A percentile compares a stretch with the other conserved stretches of the same genome.
phyloP scores from a whole-genome alignment of 2,113 vertebrate species.

The Pantherophis guttatus region DNA sequence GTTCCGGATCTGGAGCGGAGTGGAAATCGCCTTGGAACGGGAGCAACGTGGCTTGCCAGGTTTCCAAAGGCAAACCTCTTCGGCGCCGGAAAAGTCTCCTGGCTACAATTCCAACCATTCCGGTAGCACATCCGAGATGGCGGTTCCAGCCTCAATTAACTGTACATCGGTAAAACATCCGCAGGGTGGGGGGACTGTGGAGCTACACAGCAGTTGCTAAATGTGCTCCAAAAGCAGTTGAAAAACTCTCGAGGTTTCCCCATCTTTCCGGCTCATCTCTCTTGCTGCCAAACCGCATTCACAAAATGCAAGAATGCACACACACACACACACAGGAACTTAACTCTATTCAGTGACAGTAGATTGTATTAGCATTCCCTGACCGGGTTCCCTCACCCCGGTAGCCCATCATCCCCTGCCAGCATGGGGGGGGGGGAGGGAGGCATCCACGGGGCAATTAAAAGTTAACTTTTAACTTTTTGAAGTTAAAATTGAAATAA shows the following conservation, averaged over 20 bases:
- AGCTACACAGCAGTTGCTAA: neutral
- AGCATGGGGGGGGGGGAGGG: accelerated
- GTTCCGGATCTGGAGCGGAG: neutral
- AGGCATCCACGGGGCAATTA: neutral
- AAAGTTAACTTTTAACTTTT: neutral
- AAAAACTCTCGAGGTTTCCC: neutral
- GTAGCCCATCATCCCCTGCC: neutral
- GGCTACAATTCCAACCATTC: neutral
- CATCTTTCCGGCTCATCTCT: neutral
- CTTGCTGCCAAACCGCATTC: neutral
- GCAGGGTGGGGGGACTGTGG: neutral
- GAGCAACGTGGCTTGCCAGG: neutral
- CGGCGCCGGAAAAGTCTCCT: neutral
- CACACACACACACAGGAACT: neutral
- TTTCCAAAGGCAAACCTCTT: neutral
- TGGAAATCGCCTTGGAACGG: neutral
- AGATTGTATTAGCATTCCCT: neutral
- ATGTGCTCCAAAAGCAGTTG: neutral
- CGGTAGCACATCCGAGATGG: neutral
- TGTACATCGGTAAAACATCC: neutral
- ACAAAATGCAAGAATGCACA: neutral
- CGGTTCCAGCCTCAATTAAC: neutral
- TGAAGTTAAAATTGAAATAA: too few relatives aligned
- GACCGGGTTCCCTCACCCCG: neutral
- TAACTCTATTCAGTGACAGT: neutral